These are phyloP conservation scores for Palaemon carinicauda DNA, from an alignment of 1,140 invertebrate genomes.

Conservation along the genomic window DNA sequence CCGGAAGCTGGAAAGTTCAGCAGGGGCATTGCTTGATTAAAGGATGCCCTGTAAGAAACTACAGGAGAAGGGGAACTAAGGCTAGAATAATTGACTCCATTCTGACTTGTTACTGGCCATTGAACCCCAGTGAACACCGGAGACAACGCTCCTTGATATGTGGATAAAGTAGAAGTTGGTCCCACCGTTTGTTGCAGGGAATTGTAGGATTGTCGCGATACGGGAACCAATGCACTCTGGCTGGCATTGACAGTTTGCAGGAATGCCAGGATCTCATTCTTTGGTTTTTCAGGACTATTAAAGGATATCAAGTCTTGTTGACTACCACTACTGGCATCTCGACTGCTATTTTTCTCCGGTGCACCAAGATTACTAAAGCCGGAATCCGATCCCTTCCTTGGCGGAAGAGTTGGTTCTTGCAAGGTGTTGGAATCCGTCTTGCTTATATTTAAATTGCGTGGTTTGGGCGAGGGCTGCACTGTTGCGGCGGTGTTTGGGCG, in stretches of 20 bases:
- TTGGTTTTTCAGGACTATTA: constrained; percentile 58
- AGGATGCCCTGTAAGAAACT: constrained; percentile 18
- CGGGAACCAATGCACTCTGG: constrained; percentile 48
- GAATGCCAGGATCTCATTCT: constrained; percentile 51
- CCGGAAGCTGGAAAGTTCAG: neutral
- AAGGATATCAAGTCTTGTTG: constrained; percentile 58
- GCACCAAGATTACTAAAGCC: too few relatives aligned
- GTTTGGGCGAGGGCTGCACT: constrained; percentile 36
- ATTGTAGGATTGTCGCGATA: constrained; percentile 32
- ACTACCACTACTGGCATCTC: neutral
- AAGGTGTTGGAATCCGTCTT: neutral
- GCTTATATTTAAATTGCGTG: neutral
- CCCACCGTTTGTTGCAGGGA: constrained; percentile 28
- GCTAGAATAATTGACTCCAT: constrained; percentile 18
- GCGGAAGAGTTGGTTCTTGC: neutral
- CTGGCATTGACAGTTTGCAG: constrained; percentile 51
- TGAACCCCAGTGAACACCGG: neutral
- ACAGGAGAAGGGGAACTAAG: neutral
- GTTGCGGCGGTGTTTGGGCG: constrained; percentile 19
- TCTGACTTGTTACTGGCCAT: constrained; percentile 20
- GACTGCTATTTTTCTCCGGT: too few relatives aligned
- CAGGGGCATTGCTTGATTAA: neutral
- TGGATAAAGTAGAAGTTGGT: constrained; percentile 42
- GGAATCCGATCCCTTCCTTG: too few relatives aligned
- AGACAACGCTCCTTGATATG: constrained; percentile 21